These are phyloP conservation scores for Sebastes schlegelii DNA, from an alignment of 2,113 vertebrate species.

Conservation along the genomic window DNA sequence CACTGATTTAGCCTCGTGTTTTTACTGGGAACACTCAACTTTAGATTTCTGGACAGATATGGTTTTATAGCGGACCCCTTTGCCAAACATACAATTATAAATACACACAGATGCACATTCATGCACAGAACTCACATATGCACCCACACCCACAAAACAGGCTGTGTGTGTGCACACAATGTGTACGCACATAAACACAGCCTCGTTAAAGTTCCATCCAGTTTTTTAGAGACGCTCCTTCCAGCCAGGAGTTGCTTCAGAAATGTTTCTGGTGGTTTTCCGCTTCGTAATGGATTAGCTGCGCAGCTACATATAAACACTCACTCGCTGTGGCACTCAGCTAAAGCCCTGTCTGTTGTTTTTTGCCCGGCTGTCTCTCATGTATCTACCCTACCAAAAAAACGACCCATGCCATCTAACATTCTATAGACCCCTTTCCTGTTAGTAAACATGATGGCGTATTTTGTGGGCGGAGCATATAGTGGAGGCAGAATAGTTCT, in stretches of 20 bases:
- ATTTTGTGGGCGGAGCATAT: too few species aligned
- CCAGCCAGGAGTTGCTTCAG: constrained; percentile 70
- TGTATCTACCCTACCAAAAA: constrained; percentile 23
- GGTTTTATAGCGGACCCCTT: constrained; percentile 54
- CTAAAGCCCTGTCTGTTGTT: constrained; percentile 36
- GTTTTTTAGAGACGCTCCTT: constrained; percentile 53
- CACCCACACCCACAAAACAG: constrained; percentile 3
- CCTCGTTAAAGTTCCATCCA: constrained; percentile 56
- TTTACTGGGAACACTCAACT: constrained; percentile 71
- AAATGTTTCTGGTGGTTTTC: constrained; percentile 72
- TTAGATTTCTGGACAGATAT: constrained; percentile 71
- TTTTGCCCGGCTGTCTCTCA: background rate
- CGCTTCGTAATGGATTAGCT: constrained; percentile 71
- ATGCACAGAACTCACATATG: constrained; percentile 34
- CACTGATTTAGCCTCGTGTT: constrained; percentile 71
- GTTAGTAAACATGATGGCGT: too few species aligned
- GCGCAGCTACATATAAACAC: constrained; percentile 64
- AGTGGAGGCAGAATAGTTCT: too few species aligned
- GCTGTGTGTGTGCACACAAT: constrained; percentile 22
- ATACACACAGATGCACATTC: constrained; percentile 67
- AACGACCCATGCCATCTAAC: background rate
- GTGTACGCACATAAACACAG: constrained; percentile 60
- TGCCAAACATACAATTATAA: constrained; percentile 76
- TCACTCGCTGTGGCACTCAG: constrained; percentile 38
- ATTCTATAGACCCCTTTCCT: too few species aligned